Conservation (phyloP, 2,797 vertebrate genomes). For the Hemitrygon akajei region DNA sequence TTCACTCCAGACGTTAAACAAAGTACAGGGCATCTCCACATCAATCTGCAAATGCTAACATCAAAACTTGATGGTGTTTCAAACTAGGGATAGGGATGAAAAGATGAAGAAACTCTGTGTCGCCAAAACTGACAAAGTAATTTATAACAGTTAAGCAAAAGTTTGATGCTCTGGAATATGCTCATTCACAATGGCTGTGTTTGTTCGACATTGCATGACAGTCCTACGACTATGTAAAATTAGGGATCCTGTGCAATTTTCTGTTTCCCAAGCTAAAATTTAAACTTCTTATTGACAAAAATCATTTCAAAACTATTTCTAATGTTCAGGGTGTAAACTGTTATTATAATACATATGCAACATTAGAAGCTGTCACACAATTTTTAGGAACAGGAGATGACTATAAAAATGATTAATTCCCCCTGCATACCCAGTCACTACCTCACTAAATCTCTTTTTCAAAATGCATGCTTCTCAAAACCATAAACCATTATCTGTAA, state of each 20-base stretch:
- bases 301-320: neutral
- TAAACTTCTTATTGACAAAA: neutral
- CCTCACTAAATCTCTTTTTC: neutral
- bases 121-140: neutral
- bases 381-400: neutral
- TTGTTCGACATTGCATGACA: neutral
- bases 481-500: neutral
- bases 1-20: conserved; percentile 1
- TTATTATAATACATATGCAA: neutral
- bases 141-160: neutral
- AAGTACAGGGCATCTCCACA: neutral
- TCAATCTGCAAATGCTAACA: neutral
- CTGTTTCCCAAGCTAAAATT: neutral
- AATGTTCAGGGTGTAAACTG: neutral
- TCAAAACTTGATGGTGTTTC: neutral
- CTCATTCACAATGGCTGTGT: neutral
- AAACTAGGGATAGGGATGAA: neutral
- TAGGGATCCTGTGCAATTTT: neutral
- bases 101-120: neutral
- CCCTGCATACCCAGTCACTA: neutral
- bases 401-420: neutral
- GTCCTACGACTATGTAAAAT: neutral
- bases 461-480: neutral
- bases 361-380: neutral
- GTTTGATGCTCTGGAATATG: neutral